Conservation (phyloP, 1,140 invertebrate genomes). For the Trachymyrmex cornetzi region DNA sequence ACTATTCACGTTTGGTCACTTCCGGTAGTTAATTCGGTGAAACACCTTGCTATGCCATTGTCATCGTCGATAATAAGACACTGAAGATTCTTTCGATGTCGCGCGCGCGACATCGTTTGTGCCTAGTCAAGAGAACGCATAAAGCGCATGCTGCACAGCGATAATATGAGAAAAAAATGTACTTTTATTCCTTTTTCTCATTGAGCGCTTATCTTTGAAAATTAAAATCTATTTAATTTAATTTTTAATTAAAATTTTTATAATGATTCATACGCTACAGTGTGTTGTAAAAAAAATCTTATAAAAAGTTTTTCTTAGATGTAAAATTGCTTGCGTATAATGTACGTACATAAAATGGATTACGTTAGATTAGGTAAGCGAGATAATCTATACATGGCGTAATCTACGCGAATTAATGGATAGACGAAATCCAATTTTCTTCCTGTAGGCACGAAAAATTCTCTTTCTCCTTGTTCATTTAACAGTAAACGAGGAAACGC, state of each 20-base stretch:
- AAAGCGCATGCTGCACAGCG: not conserved
- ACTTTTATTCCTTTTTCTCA: not conserved
- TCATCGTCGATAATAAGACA: constrained; percentile 55
- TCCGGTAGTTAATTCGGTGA: constrained; percentile 54
- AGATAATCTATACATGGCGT: not conserved
- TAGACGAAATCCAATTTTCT: constrained; percentile 18
- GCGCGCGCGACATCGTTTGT: not conserved
- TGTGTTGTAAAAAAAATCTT: not conserved
- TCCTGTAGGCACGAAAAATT: constrained; percentile 17
- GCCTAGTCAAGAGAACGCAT: not conserved
- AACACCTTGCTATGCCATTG: constrained; percentile 55
- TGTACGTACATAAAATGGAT: not conserved
- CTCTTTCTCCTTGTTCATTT: constrained; percentile 8
- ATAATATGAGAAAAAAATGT: not conserved
- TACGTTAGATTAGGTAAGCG: constrained; percentile 32
- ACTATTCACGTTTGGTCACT: constrained; percentile 26
- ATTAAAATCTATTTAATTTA: not conserved
- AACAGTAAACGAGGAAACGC: constrained; percentile 30
- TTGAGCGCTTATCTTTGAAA: not conserved
- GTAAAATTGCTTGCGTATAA: not conserved
- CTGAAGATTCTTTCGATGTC: constrained; percentile 36
- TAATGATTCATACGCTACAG: not conserved
- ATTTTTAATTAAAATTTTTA: constrained; percentile 6
- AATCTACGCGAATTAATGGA: not conserved
- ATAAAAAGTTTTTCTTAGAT: not conserved